These are phyloP conservation scores for Zoanthus sociatus DNA, from an alignment of 92 coral and sea anemone species.

Conservation along the genomic window DNA sequence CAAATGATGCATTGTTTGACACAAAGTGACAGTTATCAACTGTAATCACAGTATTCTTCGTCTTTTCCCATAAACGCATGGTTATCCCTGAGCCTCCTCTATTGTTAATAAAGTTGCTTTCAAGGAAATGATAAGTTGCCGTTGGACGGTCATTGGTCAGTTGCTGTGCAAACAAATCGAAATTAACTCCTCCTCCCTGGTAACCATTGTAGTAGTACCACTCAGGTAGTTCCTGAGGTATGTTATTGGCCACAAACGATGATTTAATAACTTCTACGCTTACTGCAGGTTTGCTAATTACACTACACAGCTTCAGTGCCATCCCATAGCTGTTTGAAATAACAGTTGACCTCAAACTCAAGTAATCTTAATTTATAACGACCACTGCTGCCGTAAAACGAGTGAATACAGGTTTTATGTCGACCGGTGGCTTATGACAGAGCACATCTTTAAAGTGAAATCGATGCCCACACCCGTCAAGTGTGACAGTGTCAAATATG, in stretches of 20 bases:
- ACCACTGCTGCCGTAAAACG: constrained; percentile 69
- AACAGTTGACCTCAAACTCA: constrained; percentile 49
- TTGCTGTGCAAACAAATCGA: constrained; percentile 68
- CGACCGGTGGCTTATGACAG: not conserved
- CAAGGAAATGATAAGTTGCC: constrained; percentile 51
- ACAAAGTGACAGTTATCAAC: constrained; percentile 67
- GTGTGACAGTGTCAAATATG: constrained; percentile 47
- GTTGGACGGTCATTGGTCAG: constrained; percentile 50
- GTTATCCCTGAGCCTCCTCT: constrained; percentile 90
- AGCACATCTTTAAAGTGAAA: not conserved
- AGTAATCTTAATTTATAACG: constrained; percentile 68
- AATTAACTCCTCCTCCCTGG: constrained; percentile 82
- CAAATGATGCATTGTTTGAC: constrained; percentile 76
- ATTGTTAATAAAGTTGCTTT: constrained; percentile 79
- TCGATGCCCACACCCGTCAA: constrained; percentile 73
- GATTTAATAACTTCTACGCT: constrained; percentile 59
- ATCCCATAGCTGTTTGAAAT: constrained; percentile 76
- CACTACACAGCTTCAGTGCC: constrained; percentile 75
- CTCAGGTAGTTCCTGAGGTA: constrained; percentile 19
- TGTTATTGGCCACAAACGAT: constrained; percentile 58
- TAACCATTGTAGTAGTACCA: constrained; percentile 44
- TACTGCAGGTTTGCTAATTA: constrained; percentile 70
- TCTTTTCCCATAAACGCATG: constrained; percentile 54
- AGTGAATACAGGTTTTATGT: not conserved
- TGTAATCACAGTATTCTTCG: constrained; percentile 54